These are phyloP conservation scores for Campoplex nolae DNA, from an alignment of 2,888 invertebrate genomes.

Conservation along the genomic window DNA sequence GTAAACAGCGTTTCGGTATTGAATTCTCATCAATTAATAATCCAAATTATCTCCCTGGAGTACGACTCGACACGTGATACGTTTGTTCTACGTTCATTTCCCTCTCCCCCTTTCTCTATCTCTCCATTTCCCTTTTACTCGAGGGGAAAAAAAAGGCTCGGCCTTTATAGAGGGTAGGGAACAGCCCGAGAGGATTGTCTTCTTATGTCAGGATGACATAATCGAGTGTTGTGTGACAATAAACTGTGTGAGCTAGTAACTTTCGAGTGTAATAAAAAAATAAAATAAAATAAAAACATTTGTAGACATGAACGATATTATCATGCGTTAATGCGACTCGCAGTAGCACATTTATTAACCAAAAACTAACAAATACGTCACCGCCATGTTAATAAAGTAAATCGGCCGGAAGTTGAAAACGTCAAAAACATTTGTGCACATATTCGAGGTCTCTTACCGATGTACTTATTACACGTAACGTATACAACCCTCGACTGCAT, in stretches of 20 bases:
- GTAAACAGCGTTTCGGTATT: conserved; percentile 16
- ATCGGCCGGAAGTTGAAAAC: neutral
- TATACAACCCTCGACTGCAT: conserved; percentile 35
- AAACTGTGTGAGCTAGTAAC: conserved; percentile 70
- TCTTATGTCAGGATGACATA: conserved; percentile 63
- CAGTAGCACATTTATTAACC: neutral
- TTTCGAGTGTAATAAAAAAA: neutral
- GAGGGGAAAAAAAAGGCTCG: conserved; percentile 6
- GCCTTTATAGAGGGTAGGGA: conserved; percentile 25
- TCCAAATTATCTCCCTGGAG: conserved; percentile 47
- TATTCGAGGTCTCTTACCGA: conserved; percentile 35
- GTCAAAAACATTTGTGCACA: neutral
- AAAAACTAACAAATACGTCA: neutral
- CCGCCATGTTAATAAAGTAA: neutral
- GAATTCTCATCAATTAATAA: conserved; percentile 63
- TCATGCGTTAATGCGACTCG: neutral
- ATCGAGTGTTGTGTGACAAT: conserved; percentile 76
- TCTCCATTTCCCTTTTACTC: neutral
- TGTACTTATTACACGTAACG: conserved; percentile 57
- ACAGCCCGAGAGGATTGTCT: conserved; percentile 73
- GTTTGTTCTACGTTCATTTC: conserved; percentile 11
- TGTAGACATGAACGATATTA: conserved; percentile 10
- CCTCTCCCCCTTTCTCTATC: conserved; percentile 9
- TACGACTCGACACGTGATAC: conserved; percentile 54
- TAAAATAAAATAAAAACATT: neutral